Evolutionary conservation across 2,113 vertebrate genomes (phyloP).

Genomic region (Calyptomena viridis): DNA sequence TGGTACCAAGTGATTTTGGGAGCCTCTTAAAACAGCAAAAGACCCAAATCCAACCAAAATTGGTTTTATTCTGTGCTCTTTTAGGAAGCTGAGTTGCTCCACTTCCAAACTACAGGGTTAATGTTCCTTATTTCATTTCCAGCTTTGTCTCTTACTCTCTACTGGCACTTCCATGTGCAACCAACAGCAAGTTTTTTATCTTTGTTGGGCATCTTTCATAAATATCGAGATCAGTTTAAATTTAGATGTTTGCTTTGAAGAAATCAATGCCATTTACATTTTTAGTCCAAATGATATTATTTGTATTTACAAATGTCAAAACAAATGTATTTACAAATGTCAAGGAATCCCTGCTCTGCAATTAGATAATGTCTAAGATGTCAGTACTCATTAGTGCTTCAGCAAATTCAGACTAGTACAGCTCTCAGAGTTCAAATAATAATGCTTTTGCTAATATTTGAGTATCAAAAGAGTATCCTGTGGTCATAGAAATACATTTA

Average conservation of each 20-base stretch:
- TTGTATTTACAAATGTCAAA: background rate
- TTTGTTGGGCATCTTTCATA: background rate
- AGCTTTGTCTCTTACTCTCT: background rate
- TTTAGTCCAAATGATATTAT: background rate
- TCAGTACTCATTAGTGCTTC: background rate
- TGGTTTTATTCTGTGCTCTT: background rate
- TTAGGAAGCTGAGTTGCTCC: background rate
- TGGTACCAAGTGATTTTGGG: background rate
- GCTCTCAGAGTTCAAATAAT: background rate
- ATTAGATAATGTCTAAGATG: background rate
- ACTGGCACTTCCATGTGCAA: background rate
- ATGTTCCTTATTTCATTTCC: background rate
- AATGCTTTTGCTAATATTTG: background rate
- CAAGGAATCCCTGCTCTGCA: background rate
- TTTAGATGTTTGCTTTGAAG: background rate
- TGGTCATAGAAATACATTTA: background rate
- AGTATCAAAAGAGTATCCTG: background rate
- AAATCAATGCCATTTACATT: background rate
- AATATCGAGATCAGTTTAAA: background rate
- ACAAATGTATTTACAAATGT: too few relatives aligned
- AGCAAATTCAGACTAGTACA: background rate
- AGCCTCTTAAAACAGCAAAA: background rate
- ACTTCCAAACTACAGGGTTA: background rate
- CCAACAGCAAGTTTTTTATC: background rate
- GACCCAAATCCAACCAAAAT: background rate